Base-by-base conservation (phyloP, 2,888 invertebrate genomes). In the Noctua janthina region DNA sequence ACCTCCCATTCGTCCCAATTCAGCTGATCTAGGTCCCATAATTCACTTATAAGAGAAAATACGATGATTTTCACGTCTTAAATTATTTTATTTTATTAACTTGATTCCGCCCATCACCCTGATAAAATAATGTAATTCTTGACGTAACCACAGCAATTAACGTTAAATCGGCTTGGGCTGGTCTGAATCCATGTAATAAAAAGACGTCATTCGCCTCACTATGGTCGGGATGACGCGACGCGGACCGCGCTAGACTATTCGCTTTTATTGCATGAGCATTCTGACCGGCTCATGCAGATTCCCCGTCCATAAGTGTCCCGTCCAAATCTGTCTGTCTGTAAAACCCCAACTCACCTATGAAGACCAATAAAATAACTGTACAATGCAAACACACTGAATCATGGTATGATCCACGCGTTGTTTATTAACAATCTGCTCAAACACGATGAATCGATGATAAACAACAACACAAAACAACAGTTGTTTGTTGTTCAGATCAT, bases 361-460 rank as follows among this genome's bases (percentile, higher is more conserved):
- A n/a, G 8, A 46, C 1, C 29, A 39, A 35, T 17, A 4, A 0
- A 74, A 35, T 29, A 77, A 56, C 20, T 20, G 20, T 70, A 70
- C 35, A 76, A 84, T 80, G 73, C 62, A 77, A 73, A 77, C 69
- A 75, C 51, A 66, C 15, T 56, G 35, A 74, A 46, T 23, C 29
- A 51, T 74, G 49, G 1, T 56, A 64, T 68, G 29, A 35, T 46
- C 74, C 29, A 54, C 29, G 35, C 56, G 35, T 56, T 86, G 83
- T 86, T 88, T 89, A 79, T 86, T 85, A 87, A 83, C 74, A 84
- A 78, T n/a, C 76, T 23, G 54, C 64, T 56, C 81, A 66, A 49
- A 68, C 51, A 23, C 17, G 2, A 64, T 29, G 15, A 7, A 43
- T 43, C 43, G 43, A 7, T 43, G 43, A 43, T 43, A 43, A 70